These are phyloP conservation scores for Halocaridina rubra DNA, from an alignment of 2,888 invertebrate species.

Conservation along the genomic window DNA sequence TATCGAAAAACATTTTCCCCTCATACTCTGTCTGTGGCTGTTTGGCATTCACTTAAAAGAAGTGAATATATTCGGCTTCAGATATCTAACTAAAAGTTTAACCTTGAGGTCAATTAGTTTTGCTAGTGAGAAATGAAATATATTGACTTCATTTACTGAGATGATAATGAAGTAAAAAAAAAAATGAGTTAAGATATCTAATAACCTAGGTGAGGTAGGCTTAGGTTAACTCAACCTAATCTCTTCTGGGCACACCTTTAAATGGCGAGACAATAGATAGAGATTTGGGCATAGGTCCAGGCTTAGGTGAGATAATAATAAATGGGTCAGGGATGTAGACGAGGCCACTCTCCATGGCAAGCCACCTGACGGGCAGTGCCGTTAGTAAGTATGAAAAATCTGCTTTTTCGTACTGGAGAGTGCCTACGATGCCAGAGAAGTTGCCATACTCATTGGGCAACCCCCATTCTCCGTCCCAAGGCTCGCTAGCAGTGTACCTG, in stretches of 20 bases:
- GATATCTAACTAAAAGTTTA: no score
- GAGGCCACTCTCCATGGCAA: neutral
- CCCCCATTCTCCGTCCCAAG: neutral
- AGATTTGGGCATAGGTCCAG: neutral
- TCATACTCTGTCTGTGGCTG: no score
- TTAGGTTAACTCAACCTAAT: no score
- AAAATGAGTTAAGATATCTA: neutral
- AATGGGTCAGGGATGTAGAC: neutral
- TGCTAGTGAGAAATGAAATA: neutral
- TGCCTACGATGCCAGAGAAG: neutral
- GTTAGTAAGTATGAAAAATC: neutral
- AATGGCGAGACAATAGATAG: neutral
- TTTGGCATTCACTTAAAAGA: no score
- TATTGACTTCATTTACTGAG: neutral
- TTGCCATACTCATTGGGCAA: neutral
- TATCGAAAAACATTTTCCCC: no score
- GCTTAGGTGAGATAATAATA: neutral
- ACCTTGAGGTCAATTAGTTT: no score
- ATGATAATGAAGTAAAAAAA: neutral
- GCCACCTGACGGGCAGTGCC: neutral
- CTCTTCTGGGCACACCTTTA: neutral
- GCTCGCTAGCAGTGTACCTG: neutral
- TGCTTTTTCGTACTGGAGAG: neutral
- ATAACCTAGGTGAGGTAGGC: no score
- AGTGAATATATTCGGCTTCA: no score